Conservation (phyloP, 2,888 invertebrate genomes). For the Drosophila lutescens region DNA sequence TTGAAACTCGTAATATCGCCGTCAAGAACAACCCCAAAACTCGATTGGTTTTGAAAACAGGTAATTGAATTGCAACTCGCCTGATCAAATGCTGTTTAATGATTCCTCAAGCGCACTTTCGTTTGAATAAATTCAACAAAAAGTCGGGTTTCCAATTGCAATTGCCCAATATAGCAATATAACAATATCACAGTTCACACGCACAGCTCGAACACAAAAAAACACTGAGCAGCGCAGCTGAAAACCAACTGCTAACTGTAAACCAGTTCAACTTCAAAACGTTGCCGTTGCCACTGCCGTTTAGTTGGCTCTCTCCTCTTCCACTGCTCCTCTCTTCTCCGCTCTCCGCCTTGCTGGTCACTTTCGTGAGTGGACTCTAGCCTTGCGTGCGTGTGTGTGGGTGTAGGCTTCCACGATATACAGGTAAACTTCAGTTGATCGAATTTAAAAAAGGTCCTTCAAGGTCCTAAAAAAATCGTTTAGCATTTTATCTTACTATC, state of each 20-base stretch:
- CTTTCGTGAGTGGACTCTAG: slow-evolving; percentile 61
- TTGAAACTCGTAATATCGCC: neutral
- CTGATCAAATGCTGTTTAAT: slow-evolving; percentile 29
- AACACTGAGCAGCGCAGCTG: slow-evolving; percentile 35
- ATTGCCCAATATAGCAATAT: slow-evolving; percentile 33
- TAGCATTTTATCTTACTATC: no score
- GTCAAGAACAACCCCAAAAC: neutral
- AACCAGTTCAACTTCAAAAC: slow-evolving; percentile 81
- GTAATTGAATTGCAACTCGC: slow-evolving; percentile 38
- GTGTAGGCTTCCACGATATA: slow-evolving; percentile 13
- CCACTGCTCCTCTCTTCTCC: neutral
- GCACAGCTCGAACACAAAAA: slow-evolving; percentile 49
- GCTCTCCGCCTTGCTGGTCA: slow-evolving; percentile 66
- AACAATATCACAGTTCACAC: slow-evolving; percentile 45
- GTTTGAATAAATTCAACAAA: slow-evolving; percentile 26
- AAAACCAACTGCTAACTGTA: slow-evolving; percentile 62
- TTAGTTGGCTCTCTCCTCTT: slow-evolving; percentile 27
- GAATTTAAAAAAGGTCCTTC: neutral
- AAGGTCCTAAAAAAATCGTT: no score
- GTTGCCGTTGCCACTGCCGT: slow-evolving; percentile 47
- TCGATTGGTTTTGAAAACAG: slow-evolving; percentile 17
- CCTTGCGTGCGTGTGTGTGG: slow-evolving; percentile 18
- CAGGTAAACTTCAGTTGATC: neutral
- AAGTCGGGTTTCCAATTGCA: slow-evolving; percentile 34
- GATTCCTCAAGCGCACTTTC: slow-evolving; percentile 36